Conservation (phyloP, 2,113 vertebrate species). For the Mugil cephalus region DNA sequence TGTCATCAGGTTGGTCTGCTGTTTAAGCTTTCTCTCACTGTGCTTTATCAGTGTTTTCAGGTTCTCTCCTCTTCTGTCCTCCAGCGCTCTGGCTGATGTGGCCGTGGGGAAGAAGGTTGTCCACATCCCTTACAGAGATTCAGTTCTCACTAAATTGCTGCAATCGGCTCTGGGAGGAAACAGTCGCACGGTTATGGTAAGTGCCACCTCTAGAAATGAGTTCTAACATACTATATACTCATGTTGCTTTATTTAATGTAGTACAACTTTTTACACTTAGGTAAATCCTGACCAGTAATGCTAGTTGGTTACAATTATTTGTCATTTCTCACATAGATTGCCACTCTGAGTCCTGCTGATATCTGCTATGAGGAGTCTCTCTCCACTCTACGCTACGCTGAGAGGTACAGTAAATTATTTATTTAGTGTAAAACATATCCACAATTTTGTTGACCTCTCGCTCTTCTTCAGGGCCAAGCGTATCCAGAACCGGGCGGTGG, state of each 20-base stretch:
- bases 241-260: no score
- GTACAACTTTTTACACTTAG: no score
- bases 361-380: slow-evolving; percentile 90
- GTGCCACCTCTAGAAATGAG: neutral
- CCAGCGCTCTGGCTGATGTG: slow-evolving; percentile 87
- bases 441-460: no score
- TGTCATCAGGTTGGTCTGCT: slow-evolving; percentile 87
- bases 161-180: slow-evolving; percentile 91
- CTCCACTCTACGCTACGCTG: slow-evolving; percentile 89
- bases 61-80: neutral
- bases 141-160: slow-evolving; percentile 90
- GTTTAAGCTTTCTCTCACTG: neutral
- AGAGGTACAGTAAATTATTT: slow-evolving; percentile 79
- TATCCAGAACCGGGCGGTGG: slow-evolving; percentile 88
- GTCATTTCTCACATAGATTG: slow-evolving; percentile 78
- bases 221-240: no score
- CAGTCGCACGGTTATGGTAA: slow-evolving; percentile 91
- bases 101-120: slow-evolving; percentile 86
- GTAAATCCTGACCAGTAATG: neutral
- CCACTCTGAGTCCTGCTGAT: slow-evolving; percentile 90
- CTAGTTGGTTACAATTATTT: neutral
- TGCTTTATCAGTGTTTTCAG: neutral
- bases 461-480: slow-evolving; percentile 85
- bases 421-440: no score
- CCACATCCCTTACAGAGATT: slow-evolving; percentile 91